phyloP scores from a whole-genome alignment of 2,797 vertebrate species.

The Galagoides demidoff region DNA sequence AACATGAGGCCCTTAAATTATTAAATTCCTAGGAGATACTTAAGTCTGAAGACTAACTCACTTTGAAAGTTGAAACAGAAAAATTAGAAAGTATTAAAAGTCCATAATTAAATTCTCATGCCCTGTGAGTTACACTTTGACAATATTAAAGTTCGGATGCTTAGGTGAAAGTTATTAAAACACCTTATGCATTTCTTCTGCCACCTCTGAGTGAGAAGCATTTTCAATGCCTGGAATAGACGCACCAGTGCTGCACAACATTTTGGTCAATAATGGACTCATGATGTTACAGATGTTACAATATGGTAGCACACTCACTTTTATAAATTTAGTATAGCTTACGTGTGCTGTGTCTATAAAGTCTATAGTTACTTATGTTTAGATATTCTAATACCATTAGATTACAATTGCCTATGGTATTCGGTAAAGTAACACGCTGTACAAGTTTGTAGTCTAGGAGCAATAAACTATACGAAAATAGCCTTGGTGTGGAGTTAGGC shows the following conservation, averaged over 20 bases:
- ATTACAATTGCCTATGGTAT: background rate
- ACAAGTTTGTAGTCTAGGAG: background rate
- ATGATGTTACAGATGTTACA: background rate
- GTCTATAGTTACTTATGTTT: background rate
- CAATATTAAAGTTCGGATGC: background rate
- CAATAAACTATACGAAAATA: background rate
- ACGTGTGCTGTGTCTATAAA: background rate
- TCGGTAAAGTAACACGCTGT: background rate
- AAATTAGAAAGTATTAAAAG: background rate
- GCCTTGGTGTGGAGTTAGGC: background rate
- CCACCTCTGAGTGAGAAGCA: background rate
- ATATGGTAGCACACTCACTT: background rate
- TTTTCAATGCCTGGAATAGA: background rate
- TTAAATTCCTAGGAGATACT: background rate
- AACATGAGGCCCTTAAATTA: background rate
- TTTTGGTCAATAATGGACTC: background rate
- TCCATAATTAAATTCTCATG: background rate
- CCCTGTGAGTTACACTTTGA: background rate
- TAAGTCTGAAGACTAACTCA: conserved; percentile 38
- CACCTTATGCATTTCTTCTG: background rate
- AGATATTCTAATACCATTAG: background rate
- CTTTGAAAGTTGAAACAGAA: background rate
- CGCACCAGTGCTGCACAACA: background rate
- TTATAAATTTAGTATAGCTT: background rate
- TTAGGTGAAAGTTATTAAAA: background rate